Evolutionary conservation across 2,113 vertebrate species (phyloP).

Genomic region (Scortum barcoo): DNA sequence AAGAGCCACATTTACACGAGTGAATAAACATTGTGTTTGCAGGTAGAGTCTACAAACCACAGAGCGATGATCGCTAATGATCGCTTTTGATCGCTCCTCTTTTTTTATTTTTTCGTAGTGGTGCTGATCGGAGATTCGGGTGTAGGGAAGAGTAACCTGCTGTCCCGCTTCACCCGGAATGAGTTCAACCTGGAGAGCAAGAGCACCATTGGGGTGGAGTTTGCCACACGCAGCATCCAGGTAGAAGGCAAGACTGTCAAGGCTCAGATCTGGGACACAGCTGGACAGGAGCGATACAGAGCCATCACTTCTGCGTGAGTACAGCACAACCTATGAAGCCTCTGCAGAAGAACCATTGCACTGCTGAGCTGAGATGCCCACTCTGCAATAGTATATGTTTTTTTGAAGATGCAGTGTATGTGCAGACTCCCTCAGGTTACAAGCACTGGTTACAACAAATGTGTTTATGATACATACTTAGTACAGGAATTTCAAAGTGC

Average conservation of each 20-base stretch:
- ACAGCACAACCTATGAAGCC: neutral
- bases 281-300: slow-evolving; percentile 90
- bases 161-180: slow-evolving; percentile 91
- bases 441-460: neutral
- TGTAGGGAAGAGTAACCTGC: slow-evolving; percentile 91
- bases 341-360: neutral
- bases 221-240: slow-evolving; percentile 90
- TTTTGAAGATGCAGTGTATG: neutral
- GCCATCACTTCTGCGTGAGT: slow-evolving; percentile 92
- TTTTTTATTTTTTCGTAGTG: slow-evolving; percentile 71
- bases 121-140: slow-evolving; percentile 91
- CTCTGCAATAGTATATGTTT: neutral
- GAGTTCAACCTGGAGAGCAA: slow-evolving; percentile 92
- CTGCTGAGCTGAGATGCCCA: neutral
- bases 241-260: slow-evolving; percentile 89
- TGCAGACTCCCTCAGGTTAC: neutral
- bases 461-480: neutral
- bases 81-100: neutral
- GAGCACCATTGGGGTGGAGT: slow-evolving; percentile 92
- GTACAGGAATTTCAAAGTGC: neutral
- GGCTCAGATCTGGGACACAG: slow-evolving; percentile 93
- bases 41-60: neutral
- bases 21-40: neutral
- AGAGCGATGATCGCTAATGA: no score
- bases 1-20: neutral